Base-by-base conservation (phyloP, 2,797 vertebrate genomes). In the Cuculus canorus region DNA sequence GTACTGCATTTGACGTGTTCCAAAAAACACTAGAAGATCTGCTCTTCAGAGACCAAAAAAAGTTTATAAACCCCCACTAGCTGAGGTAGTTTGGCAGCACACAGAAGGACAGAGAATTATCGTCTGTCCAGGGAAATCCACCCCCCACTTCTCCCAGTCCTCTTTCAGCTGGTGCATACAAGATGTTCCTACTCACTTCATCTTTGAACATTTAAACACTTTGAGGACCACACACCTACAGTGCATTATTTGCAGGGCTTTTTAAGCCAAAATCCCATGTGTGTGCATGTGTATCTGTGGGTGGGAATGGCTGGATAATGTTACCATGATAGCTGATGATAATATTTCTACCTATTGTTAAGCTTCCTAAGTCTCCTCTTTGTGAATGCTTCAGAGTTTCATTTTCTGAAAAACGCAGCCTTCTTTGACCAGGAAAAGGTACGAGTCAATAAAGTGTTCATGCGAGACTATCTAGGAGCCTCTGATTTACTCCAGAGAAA, bases 321-420 rank as follows among this genome's bases (percentile, higher is more conserved):
- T 97, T 93, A 93, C 95, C 23, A 3, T 41, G 70, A 96, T 96
- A 82, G 93, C 5, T 48, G 82, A 94, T 94, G 97, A 97, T 97
- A 97, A 95, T 97, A 96, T 96, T 97, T 96, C 97, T 77, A 77
- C 82, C 88, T 94, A 82, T 95, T 94, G 95, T 94, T 97, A 97
- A 97, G 95, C 97, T 96, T 95, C 92, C 94, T 97, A 97, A 97
- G 92, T 97, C 97, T 96, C 96, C 94, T 95, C 96, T 93, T 96
- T 22, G 60, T 77, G 84, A 96, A 95, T 28, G 61, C 78, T 96
- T 71, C 69, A 63, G 87, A 3, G 0, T 94, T 86, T 94, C 19
- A 0, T 93, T 96, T 93, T 90, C 96, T 89, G 47, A 91, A 93
- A 90, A 94, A 52, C 3, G 0, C 37, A 30, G 45, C 86, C 73